Evolutionary conservation across 2,888 invertebrate species (phyloP), one percentile per base, ranked within the genome.

Genomic region (Dryocosmus kuriphilus): DNA sequence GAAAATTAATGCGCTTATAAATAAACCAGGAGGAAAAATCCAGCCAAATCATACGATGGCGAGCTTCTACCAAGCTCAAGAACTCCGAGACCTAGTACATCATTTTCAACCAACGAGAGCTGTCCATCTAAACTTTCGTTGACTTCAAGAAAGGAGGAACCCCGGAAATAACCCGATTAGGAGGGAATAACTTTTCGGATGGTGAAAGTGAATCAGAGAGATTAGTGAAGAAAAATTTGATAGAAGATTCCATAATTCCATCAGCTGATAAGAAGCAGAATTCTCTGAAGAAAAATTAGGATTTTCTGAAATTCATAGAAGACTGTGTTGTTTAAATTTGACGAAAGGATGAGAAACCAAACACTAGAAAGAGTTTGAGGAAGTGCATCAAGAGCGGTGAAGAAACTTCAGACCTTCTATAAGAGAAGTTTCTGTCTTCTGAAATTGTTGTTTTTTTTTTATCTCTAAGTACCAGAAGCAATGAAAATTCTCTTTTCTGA

Each of bases 1-100:
- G 84, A 87, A 86, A 87, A 88, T 88, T 88, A 88, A 88, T 88
- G 86, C 81, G 84, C 84, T 88, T 88, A 88, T 89, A 89, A 89
- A 89, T 89, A 88, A 88, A 88, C 86, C 81, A 55, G 74, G 81
- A 74, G 85, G 86, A 86, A 88, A 88, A 88, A 87, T 86, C 84
- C 84, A 84, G 83, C 81, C 76, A 62, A 79, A 80, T 57, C 65
- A 79, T 76, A 79, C 80, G 79, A 78, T 74, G 76, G 77, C 51
- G 65, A 51, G 32, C 75, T 75, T 80, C 74, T 61, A 74, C 67
- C 74, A 46, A 75, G 41, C 62, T 57, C 27, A 32, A 14, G 24
- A 65, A 30, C 27, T 46, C 11, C 9, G 35, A 76, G 67, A 32
- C n/a, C 32, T 62, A 32, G 62, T 32, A 62, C 32, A 30, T 61